Conservation (phyloP, 2,888 invertebrate species). For the Sipha maydis region DNA sequence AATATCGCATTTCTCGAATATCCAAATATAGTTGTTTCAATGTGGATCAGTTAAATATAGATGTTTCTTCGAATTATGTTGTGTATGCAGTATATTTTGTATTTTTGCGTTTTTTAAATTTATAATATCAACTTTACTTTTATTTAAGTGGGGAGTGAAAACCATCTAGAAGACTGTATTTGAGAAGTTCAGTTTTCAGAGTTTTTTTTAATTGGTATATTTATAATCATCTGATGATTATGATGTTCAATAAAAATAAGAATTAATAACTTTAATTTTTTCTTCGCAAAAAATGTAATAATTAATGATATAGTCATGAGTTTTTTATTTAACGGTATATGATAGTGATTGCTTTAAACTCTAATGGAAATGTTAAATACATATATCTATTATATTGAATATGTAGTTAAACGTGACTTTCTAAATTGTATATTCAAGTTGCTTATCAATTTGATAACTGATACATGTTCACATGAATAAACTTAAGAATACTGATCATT, state of each 20-base stretch:
- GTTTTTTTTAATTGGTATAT: neutral
- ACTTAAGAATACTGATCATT: too few relatives aligned
- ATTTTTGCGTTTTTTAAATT: neutral
- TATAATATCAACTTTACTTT: neutral
- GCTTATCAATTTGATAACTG: neutral
- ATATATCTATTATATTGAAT: too few relatives aligned
- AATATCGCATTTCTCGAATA: neutral
- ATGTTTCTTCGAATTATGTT: neutral
- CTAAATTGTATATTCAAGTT: neutral
- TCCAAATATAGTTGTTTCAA: neutral
- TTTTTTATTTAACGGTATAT: neutral
- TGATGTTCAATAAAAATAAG: neutral
- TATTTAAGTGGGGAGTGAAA: neutral
- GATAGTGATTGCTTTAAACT: neutral
- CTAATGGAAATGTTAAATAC: neutral
- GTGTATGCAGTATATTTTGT: neutral
- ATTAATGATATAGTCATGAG: neutral
- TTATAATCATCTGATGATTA: neutral
- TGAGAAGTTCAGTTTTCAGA: neutral
- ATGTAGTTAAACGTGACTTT: neutral
- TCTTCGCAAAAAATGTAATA: neutral
- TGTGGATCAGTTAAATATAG: conserved; percentile 25
- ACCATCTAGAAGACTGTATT: neutral
- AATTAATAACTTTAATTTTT: too few relatives aligned
- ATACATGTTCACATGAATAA: too few relatives aligned